Evolutionary conservation across 2,113 vertebrate genomes (phyloP), one percentile per base, ranked within the genome.

Genomic region (Pampusana beccarii): DNA sequence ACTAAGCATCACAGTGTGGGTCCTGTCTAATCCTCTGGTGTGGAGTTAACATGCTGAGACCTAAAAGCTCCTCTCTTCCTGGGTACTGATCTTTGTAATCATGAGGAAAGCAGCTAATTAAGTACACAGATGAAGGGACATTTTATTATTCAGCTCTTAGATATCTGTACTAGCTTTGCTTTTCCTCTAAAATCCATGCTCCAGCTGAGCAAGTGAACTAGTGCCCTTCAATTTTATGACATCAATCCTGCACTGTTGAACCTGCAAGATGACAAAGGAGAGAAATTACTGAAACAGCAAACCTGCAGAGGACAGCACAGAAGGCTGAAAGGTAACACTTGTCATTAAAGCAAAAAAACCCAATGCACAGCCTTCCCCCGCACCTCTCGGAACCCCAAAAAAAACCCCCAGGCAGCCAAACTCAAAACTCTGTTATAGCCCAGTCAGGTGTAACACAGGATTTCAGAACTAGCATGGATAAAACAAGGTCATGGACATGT

Each of bases 31-130:
- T 95, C 77, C 80, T 95, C 74, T 80, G 66, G 46, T 78, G 64
- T 71, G 65, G 90, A 77, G 90, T 95, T 96, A 97, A 93, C 96
- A 92, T 86, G 79, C 88, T 84, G 91, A 92, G 92, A 96, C 88
- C 69, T 93, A 94, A 97, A 95, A 91, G 93, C 87, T 95, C 56
- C 80, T 94, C 50, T 96, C 71, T 96, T 95, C 84, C 70, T 89
- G 51, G 19, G 50, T 34, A 67, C 54, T 94, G 92, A 96, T 93
- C 92, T 95, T 95, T 96, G 77, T 73, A 93, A 92, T 93, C 67
- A 94, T 58, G 54, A 87, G 70, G 67, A 90, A 78, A 79, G 58
- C 20, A 53, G 81, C 91, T 95, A 95, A 96, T 95, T 96, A 88
- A 95, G 78, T 58, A 46, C 58, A 83, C 5, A 91, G 88, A 56